Base-by-base conservation (phyloP, 2,888 invertebrate species). In the Pimpla rufipes region DNA sequence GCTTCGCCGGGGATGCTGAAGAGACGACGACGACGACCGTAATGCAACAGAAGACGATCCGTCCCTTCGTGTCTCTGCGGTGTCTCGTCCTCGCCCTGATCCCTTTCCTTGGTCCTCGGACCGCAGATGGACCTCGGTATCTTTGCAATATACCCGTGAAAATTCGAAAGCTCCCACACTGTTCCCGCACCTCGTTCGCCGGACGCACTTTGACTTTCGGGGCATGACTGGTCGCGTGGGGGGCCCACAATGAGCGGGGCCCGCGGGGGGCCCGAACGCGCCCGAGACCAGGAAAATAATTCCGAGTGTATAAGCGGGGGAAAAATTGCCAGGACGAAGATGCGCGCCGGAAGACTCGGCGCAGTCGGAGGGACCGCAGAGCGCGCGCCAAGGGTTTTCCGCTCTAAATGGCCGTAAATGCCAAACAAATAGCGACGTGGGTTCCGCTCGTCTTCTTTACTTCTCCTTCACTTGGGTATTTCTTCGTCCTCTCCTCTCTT, bases 381-480 rank as follows among this genome's bases (percentile, higher is more conserved):
- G 86, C 75, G 78, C 87, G 88, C 81, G 84, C 45, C 75, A 5
- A 79, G 84, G 87, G 87, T 89, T 83, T 83, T 87, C 86, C 88
- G 87, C 88, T 87, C 87, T 89, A 90, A 90, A 89, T 90, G 87
- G 83, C 86, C 85, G 81, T 89, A 91, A 91, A 91, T 87, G 87
- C 85, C 88, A 88, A 91, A 91, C 88, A 89, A 90, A 91, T 90
- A 86, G 81, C 82, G 16, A 81, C 83, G 86, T 87, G 88, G 88
- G 87, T 86, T 88, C 85, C 85, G 87, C 85, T 86, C 79, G 68
- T 80, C 77, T 77, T 55, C 67, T 68, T 81, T 57, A 42, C 73
- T 59, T 62, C 21, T 47, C 45, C 73, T 52, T 75, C 64, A 29
- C 5, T 37, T 70, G n/a, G 35, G 64, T 66, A n/a, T n/a, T 47